Evolutionary conservation across 2,888 invertebrate species (phyloP).

Genomic region (Acleris emargana): DNA sequence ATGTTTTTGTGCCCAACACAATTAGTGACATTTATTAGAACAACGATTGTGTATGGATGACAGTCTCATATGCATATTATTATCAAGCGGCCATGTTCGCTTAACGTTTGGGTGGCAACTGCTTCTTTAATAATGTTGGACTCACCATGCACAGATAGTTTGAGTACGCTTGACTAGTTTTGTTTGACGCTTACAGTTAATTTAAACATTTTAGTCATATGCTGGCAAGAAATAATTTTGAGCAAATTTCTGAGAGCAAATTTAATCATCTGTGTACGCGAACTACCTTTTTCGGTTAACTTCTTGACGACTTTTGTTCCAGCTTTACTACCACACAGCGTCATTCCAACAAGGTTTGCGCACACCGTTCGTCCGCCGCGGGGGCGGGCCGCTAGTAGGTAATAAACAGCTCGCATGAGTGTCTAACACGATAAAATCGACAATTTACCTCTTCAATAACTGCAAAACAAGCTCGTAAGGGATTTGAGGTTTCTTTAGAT

Average conservation of each 20-base stretch:
- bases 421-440: conserved; percentile 13
- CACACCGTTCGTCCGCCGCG: not conserved
- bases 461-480: conserved; percentile 20
- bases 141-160: not conserved
- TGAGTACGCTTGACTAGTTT: no score
- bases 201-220: no score
- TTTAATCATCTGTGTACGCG: no score
- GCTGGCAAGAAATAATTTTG: no score
- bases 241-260: no score
- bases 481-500: conserved; percentile 30
- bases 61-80: conserved; percentile 39
- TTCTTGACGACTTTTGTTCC: not conserved
- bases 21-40: conserved; percentile 78
- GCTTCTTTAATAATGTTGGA: conserved; percentile 30
- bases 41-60: conserved; percentile 58
- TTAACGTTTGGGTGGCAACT: conserved; percentile 35
- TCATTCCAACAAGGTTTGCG: not conserved
- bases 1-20: conserved; percentile 66
- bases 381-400: conserved; percentile 3
- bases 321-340: not conserved
- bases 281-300: not conserved
- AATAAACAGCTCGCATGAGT: not conserved
- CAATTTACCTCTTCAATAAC: conserved; percentile 23
- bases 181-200: no score
- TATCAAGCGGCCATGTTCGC: conserved; percentile 32